phyloP scores from a whole-genome alignment of 2,113 vertebrate genomes.

The Euleptes europaea region DNA sequence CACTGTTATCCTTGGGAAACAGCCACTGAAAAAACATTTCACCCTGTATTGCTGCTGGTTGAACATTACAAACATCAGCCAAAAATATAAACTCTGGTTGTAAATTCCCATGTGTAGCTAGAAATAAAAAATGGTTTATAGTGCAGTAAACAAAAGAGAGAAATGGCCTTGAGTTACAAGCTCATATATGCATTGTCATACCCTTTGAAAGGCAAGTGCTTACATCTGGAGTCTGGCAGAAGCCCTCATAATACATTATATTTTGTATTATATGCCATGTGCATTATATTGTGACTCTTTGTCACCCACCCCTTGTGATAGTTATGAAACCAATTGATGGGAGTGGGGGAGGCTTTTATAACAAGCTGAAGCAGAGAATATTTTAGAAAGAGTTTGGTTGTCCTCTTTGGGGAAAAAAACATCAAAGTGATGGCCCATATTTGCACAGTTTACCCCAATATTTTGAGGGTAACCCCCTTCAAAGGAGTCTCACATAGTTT shows the following conservation, averaged over 20 bases:
- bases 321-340: not conserved
- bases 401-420: not conserved
- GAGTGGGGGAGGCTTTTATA: not conserved
- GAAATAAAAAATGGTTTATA: not conserved
- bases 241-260: not conserved
- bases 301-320: not conserved
- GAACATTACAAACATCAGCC: not conserved
- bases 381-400: not conserved
- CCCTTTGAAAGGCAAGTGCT: not conserved
- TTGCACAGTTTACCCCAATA: not conserved
- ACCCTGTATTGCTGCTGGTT: not conserved
- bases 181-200: slow-evolving; percentile 1
- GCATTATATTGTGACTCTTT: slow-evolving; percentile 15
- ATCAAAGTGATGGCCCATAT: not conserved
- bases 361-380: not conserved
- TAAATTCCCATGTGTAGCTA: not conserved
- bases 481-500: not conserved
- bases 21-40: not conserved
- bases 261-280: slow-evolving; percentile 19
- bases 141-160: slow-evolving; percentile 18
- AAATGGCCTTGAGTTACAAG: not conserved
- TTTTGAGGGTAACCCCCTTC: not conserved
- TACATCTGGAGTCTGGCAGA: not conserved
- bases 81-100: not conserved
- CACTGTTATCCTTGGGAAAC: not conserved